A percentile compares a stretch with the other conserved stretches of the same genome.
Conservation (phyloP, 2,888 invertebrate species). For the Brachypalpus laphriformis region DNA sequence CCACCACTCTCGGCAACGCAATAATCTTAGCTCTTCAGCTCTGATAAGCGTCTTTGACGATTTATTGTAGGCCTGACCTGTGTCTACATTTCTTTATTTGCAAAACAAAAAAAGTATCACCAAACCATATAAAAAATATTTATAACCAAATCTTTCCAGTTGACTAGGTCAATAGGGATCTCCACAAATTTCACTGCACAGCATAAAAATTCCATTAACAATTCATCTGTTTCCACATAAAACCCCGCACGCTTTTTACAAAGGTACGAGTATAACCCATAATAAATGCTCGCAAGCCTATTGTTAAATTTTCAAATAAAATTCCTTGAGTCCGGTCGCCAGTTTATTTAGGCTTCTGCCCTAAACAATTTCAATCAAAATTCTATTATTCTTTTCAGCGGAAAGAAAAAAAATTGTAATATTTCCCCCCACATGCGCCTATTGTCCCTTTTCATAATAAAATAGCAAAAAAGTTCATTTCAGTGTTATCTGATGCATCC, state of each 20-base stretch:
- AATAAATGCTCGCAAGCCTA: background rate
- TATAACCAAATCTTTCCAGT: constrained; percentile 15
- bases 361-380: constrained; percentile 61
- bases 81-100: no score
- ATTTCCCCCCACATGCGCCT: constrained; percentile 18
- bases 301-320: constrained; percentile 39
- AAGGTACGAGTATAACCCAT: background rate
- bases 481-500: constrained; percentile 69
- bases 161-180: constrained; percentile 16
- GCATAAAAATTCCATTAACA: constrained; percentile 12
- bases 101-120: no score
- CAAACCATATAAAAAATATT: no score
- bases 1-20: no score
- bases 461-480: constrained; percentile 43
- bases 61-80: no score
- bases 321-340: background rate
- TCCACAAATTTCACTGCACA: background rate
- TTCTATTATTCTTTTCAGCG: constrained; percentile 46
- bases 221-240: background rate
- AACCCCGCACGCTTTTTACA: background rate
- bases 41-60: no score
- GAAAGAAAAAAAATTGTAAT: constrained; percentile 16
- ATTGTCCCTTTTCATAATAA: constrained; percentile 53
- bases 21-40: no score
- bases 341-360: constrained; percentile 40